Evolutionary conservation across 2,113 vertebrate species (phyloP), one percentile per base, ranked within the genome.

Genomic region (Erythrocebus patas): DNA sequence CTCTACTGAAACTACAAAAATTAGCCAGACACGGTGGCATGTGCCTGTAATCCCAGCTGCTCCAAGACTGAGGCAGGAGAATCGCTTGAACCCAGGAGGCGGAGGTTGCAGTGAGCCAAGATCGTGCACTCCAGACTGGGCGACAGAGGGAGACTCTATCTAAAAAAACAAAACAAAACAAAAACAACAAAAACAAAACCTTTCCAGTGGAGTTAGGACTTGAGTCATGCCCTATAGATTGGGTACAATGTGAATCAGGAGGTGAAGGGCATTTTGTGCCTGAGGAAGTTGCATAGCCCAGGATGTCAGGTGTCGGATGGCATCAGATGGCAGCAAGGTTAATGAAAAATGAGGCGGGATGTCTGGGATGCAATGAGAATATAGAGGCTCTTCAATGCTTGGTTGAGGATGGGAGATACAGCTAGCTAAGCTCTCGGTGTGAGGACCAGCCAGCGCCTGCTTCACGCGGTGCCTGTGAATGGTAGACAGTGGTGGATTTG

Each of bases 381-480:
- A 2, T 22, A 8, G 78, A 30, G 14, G 43, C 45, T n/a, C 12
- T 40, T 27, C 10, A 1, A 6, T 25, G 55, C 27, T 38, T 1
- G 0, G 1, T 16, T 32, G 52, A 75, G 35, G 72, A n/a, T 55
- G 32, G 23, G 57, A 17, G 52, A 45, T 40, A 22, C 2, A 6
- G 10, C 40, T 30, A 30, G 25, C 40, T 68, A 1, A 72, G 27
- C 11, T 2, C 43, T 68, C 22, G 12, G 83, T 32, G 0, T 17
- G 45, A 59, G 40, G 35, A 12, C 2, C 43, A 75, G 61, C 80
- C 2, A 3, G 35, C 20, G 0, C 11, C 48, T 35, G 55, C 30
- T 43, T 73, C 1, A 0, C 1, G 6, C 30, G 3, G 9, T 6
- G 7, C 66, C 50, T 13, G 1, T 9, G 30, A 1, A 0, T 5